Percentiles rank a stretch among this genome's conserved stretches.
Conservation (phyloP, 2,797 vertebrate genomes). For the Chelmon rostratus region DNA sequence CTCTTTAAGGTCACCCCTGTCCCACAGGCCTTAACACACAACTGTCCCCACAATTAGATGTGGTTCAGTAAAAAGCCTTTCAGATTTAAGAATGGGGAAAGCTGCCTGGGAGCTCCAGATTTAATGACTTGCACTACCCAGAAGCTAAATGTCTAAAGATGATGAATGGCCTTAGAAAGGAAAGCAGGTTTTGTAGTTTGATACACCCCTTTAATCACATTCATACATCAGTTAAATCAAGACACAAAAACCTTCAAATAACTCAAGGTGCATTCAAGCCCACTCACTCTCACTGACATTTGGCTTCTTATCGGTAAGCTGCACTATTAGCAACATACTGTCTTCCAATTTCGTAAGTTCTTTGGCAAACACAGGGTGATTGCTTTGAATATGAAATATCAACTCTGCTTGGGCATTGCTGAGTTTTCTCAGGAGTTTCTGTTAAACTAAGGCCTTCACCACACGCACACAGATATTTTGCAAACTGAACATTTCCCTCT, state of each 20-base stretch:
- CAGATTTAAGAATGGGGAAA: slow-evolving; percentile 71
- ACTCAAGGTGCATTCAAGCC: slow-evolving; percentile 56
- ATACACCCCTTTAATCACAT: slow-evolving; percentile 76
- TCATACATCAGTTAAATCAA: slow-evolving; percentile 71
- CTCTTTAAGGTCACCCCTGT: slow-evolving; percentile 81
- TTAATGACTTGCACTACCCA: slow-evolving; percentile 78
- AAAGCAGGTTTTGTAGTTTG: slow-evolving; percentile 73
- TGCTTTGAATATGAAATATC: slow-evolving; percentile 37
- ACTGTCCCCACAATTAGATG: slow-evolving; percentile 82
- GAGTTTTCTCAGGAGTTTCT: neutral
- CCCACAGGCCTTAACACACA: slow-evolving; percentile 76
- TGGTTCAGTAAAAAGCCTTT: slow-evolving; percentile 78
- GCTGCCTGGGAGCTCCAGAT: slow-evolving; percentile 71
- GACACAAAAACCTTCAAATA: slow-evolving; percentile 74
- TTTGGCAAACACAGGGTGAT: slow-evolving; percentile 31
- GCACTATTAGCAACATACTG: slow-evolving; percentile 46
- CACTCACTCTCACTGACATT: slow-evolving; percentile 48
- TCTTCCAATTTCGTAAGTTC: slow-evolving; percentile 40
- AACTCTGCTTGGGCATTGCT: neutral
- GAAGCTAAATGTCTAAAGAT: slow-evolving; percentile 77
- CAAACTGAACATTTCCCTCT: no score
- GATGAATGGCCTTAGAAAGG: slow-evolving; percentile 75
- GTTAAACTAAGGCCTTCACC: neutral
- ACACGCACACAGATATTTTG: no score
- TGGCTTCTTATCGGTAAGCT: slow-evolving; percentile 49